phyloP scores from a whole-genome alignment of 2,888 invertebrate genomes.

The Hypsopygia costalis region DNA sequence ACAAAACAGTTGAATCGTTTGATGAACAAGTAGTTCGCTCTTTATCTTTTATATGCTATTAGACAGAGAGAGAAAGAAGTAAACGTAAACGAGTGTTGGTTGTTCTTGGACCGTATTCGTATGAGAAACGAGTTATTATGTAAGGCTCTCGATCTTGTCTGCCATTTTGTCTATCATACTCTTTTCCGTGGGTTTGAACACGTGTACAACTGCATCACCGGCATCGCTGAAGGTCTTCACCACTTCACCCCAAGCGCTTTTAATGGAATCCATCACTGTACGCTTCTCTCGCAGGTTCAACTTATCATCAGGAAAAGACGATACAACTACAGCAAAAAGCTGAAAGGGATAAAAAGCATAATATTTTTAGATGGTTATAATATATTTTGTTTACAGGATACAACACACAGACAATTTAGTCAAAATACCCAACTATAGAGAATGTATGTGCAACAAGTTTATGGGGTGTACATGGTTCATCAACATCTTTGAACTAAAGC shows the following conservation, averaged over 20 bases:
- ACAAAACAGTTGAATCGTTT: background rate
- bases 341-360: conserved; percentile 24
- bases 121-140: conserved; percentile 31
- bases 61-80: background rate
- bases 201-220: conserved; percentile 61
- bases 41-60: background rate
- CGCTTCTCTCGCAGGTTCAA: conserved; percentile 36
- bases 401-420: too few species aligned
- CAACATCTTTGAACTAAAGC: too few species aligned
- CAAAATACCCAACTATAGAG: too few species aligned
- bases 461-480: too few species aligned
- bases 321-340: conserved; percentile 31
- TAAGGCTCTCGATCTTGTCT: conserved; percentile 47
- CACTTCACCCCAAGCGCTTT: conserved; percentile 57
- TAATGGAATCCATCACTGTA: conserved; percentile 65
- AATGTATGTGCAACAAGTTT: too few species aligned
- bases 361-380: too few species aligned
- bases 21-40: background rate
- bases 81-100: too few species aligned
- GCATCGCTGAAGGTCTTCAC: conserved; percentile 57
- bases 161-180: conserved; percentile 53
- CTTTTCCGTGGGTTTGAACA: conserved; percentile 66
- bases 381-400: too few species aligned
- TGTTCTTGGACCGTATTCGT: too few species aligned
- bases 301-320: conserved; percentile 39